Conservation (phyloP, 2,113 vertebrate species). For the Octodon degus region DNA sequence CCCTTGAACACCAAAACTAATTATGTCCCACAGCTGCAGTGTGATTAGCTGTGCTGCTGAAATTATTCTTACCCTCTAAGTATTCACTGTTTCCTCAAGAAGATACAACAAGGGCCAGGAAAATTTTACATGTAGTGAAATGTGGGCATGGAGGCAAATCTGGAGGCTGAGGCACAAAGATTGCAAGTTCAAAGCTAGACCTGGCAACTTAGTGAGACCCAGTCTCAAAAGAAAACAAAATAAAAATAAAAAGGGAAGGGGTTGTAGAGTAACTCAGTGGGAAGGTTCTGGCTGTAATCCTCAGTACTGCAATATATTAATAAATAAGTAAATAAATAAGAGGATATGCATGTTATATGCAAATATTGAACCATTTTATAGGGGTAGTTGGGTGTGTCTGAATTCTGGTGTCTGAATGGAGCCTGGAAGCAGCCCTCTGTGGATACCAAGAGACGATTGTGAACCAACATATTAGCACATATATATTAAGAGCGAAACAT, state of each 20-base stretch:
- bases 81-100: neutral
- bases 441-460: neutral
- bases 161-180: neutral
- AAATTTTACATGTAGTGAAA: neutral
- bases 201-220: neutral
- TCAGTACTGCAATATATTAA: neutral
- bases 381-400: neutral
- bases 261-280: neutral
- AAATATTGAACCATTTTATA: neutral
- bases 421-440: neutral
- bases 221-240: neutral
- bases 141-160: neutral
- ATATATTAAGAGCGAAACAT: neutral
- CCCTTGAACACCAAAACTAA: neutral
- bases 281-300: neutral
- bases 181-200: neutral
- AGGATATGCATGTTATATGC: too few relatives aligned
- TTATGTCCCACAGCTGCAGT: neutral
- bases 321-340: neutral
- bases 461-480: neutral
- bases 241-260: neutral
- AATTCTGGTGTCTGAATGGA: neutral
- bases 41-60: neutral
- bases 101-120: neutral
- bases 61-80: neutral